Conservation (phyloP, 2,888 invertebrate species). For the Orgyia antiqua region DNA sequence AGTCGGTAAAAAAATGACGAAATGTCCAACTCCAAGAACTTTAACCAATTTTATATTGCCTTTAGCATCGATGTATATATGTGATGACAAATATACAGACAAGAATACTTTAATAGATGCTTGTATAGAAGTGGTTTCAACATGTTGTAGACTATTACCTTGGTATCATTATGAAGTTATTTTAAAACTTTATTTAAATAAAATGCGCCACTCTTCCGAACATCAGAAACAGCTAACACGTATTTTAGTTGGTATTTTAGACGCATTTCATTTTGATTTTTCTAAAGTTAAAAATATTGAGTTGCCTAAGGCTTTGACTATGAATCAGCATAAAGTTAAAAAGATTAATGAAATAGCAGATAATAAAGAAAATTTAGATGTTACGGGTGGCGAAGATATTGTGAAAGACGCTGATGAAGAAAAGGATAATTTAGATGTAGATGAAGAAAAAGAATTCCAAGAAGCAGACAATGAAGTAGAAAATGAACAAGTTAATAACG, state of each 20-base stretch:
- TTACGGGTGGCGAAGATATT: slow-evolving; percentile 3
- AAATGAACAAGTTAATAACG: slow-evolving; percentile 44
- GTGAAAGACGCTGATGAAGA: slow-evolving; percentile 18
- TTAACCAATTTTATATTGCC: slow-evolving; percentile 92
- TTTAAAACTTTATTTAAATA: slow-evolving; percentile 87
- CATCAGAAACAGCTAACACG: slow-evolving; percentile 91
- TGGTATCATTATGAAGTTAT: slow-evolving; percentile 94
- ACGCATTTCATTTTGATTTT: slow-evolving; percentile 95
- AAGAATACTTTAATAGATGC: slow-evolving; percentile 91
- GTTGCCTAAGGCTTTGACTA: slow-evolving; percentile 50
- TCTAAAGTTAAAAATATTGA: slow-evolving; percentile 73
- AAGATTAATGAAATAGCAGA: slow-evolving; percentile 27
- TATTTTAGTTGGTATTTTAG: slow-evolving; percentile 87
- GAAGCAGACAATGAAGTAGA: slow-evolving; percentile 58
- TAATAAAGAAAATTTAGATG: slow-evolving; percentile 23
- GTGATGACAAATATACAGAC: slow-evolving; percentile 84
- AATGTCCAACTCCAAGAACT: slow-evolving; percentile 81
- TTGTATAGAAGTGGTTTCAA: slow-evolving; percentile 88
- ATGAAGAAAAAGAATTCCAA: slow-evolving; percentile 50
- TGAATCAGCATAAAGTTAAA: slow-evolving; percentile 35
- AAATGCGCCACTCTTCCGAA: slow-evolving; percentile 83
- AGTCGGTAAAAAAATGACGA: slow-evolving; percentile 79
- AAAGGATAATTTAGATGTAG: slow-evolving; percentile 33
- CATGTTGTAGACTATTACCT: slow-evolving; percentile 86
- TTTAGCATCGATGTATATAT: slow-evolving; percentile 87